Base-by-base conservation (phyloP, 1,140 invertebrate genomes). In the Apis laboriosa region DNA sequence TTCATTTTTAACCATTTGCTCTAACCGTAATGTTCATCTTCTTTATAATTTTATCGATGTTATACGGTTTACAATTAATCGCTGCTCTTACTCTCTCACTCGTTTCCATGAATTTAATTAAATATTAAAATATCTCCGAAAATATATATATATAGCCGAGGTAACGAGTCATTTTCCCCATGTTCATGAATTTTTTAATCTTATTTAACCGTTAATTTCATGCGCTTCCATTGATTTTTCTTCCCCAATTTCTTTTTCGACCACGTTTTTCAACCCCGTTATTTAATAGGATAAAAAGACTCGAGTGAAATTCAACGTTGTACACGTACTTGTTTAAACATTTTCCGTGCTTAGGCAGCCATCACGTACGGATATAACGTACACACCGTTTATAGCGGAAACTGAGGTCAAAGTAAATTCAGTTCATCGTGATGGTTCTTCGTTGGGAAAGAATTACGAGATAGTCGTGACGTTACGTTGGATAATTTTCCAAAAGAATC, bases 31-130 rank as follows among this genome's bases (percentile, higher is more conserved):
- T 0, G n/a, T 51, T 68, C 13, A n/a, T 21, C 2, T 8, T 9
- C 12, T 1, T 0, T 4, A 15, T n/a, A 21, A 15, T 34, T 43
- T 11, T 7, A 3, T 11, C 1, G 17, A 9, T 4, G 21, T 49
- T 67, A 49, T 21, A 11, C 28, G 17, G 7, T 67, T 1, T 19
- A 43, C 43, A 4, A 67, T 63, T 19, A 67, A 21, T 19, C 19
- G 8, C 19, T 19, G 9, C 0, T 17, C 8, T 43, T 19, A 34
- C 43, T 67, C 34, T 21, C 34, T 43, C 5, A 0, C 0, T 5
- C 9, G 64, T 9, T 11, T 21, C 4, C n/a, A 21, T 21, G 11
- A 5, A n/a, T 17, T 49, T 49, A 68, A 68, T 12, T 0, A 43
- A 67, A 19, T 7, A 9, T 43, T 67, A 9, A 5, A 67, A 43